Evolutionary conservation across 2,888 invertebrate species (phyloP), one percentile per base, ranked within the genome.

Genomic region (Plebejus anna): DNA sequence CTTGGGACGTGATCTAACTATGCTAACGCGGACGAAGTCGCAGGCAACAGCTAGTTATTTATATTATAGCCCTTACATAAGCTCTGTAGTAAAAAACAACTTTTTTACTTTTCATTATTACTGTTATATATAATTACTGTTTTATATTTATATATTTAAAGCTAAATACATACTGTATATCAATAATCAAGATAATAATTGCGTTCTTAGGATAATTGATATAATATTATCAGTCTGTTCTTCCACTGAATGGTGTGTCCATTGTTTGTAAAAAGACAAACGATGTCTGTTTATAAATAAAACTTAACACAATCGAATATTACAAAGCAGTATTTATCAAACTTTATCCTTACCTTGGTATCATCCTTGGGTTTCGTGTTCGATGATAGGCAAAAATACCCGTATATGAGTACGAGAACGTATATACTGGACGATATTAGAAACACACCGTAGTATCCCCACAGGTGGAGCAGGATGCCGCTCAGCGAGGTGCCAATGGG

Each of bases 401-500:
- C 92, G 79, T 95, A 94, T 6, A 83, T 80, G 3, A 94, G 86
- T 32, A 94, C 92, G 5, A 91, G 83, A 73, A 94, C 81, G 70
- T 95, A 89, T 78, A 92, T 85, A 0, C 81, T 51, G 51, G 84
- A 88, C n/a, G 92, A 87, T 7, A 87, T 81, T 0, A 83, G 77
- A 78, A 94, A 94, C 9, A 94, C 84, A 22, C 93, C 93, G 78
- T 92, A 94, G 79, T 91, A 94, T 0, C 94, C 94, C 80, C 86
- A 86, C 36, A 86, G 47, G 51, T 89, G 88, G 28, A 94, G 80
- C 22, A 95, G 82, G 16, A 94, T 87, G 0, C 95, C 95, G 81
- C 95, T 95, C 6, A 94, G 81, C 0, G 95, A 92, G 2, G 94
- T 93, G 0, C 95, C 95, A 2, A 95, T 81, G 0, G 95, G 95